Percentiles rank a stretch among this genome's conserved stretches.
Evolutionary conservation across 2,797 vertebrate genomes (phyloP).

Genomic region (Glossophaga mutica): DNA sequence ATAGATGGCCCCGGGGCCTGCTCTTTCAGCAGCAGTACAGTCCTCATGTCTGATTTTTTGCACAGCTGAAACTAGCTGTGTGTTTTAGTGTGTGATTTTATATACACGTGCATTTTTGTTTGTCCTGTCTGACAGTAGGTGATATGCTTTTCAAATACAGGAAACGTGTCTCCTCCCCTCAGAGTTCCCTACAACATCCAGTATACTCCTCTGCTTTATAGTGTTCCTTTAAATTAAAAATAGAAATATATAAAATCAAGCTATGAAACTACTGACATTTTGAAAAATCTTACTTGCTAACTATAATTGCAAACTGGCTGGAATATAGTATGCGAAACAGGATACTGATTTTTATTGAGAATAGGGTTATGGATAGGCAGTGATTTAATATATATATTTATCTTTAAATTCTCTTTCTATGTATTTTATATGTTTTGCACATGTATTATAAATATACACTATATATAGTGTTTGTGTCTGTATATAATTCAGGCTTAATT

Average conservation of each 20-base stretch:
- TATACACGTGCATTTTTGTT: conserved; percentile 21
- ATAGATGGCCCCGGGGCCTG: background rate
- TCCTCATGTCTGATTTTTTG: conserved; percentile 1
- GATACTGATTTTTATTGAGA: background rate
- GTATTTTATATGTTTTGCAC: background rate
- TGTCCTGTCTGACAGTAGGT: background rate
- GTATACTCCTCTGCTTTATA: background rate
- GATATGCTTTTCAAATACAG: background rate
- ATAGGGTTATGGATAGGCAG: background rate
- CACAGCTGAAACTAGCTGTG: background rate
- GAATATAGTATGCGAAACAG: background rate
- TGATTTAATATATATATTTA: background rate
- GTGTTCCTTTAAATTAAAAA: conserved; percentile 6
- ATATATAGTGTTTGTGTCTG: background rate
- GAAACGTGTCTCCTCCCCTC: background rate
- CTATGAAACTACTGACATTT: background rate
- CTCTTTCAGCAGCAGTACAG: background rate
- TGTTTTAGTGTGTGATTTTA: conserved; percentile 6
- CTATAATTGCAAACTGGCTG: background rate
- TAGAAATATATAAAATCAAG: conserved; percentile 2
- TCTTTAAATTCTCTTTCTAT: background rate
- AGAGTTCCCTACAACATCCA: background rate
- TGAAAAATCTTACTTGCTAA: conserved; percentile 1
- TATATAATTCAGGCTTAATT: background rate
- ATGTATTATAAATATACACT: background rate